Percentiles rank a stretch among this genome's conserved stretches.
phyloP scores from a whole-genome alignment of 2,797 vertebrate species.

The Hoplostethus mediterraneus region DNA sequence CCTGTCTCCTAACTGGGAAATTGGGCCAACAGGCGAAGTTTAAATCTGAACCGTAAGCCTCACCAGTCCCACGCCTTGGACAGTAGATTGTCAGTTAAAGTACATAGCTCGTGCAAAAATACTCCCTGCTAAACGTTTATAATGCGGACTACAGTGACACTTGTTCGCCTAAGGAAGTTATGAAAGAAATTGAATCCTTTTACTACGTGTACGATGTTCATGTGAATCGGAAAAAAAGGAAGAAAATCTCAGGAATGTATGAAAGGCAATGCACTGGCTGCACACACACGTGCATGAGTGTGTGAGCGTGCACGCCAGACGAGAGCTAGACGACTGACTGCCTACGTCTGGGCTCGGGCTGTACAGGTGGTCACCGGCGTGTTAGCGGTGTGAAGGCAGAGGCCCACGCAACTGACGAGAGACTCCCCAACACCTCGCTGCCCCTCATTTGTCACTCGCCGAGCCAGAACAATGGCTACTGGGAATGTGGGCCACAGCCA shows the following conservation, averaged over 20 bases:
- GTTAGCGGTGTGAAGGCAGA: slow-evolving; percentile 42
- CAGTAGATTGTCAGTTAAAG: not conserved
- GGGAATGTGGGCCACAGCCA: slow-evolving; percentile 50
- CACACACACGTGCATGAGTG: not conserved
- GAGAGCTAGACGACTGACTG: slow-evolving; percentile 35
- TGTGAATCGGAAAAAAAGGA: slow-evolving; percentile 16
- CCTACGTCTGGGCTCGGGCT: slow-evolving; percentile 14
- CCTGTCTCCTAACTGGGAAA: slow-evolving; percentile 40
- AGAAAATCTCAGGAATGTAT: slow-evolving; percentile 38
- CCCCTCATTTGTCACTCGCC: slow-evolving; percentile 68
- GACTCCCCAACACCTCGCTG: slow-evolving; percentile 61
- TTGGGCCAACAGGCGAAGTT: slow-evolving; percentile 16
- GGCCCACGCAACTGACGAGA: slow-evolving; percentile 48
- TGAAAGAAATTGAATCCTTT: slow-evolving; percentile 29
- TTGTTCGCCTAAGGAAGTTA: slow-evolving; percentile 9
- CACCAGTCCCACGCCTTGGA: slow-evolving; percentile 3
- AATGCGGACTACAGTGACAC: slow-evolving; percentile 31
- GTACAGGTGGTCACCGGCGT: slow-evolving; percentile 43
- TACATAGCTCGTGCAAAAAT: not conserved
- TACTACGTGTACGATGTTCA: slow-evolving; percentile 10
- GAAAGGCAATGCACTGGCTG: not conserved
- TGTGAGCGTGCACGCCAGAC: slow-evolving; percentile 12
- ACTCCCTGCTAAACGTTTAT: slow-evolving; percentile 15
- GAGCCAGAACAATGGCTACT: slow-evolving; percentile 56
- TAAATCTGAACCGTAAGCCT: slow-evolving; percentile 40